Evolutionary conservation across 2,797 vertebrate genomes (phyloP).

Genomic region (Graptemys geographica): DNA sequence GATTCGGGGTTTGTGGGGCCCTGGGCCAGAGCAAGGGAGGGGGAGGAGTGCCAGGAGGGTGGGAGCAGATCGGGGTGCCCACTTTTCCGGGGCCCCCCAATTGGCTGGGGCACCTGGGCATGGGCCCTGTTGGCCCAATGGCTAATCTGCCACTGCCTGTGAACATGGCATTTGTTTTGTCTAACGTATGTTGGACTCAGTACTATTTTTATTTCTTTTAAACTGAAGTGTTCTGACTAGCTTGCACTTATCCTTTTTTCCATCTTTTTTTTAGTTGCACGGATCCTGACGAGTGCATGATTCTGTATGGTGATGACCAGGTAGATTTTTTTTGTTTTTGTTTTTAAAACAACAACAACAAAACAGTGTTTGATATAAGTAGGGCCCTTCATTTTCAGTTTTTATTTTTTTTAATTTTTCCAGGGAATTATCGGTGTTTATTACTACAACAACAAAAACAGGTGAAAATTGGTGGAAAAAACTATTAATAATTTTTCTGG

Average conservation of each 20-base stretch:
- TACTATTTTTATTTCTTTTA: rapidly evolving
- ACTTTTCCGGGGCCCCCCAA: too few relatives aligned
- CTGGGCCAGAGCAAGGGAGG: too few relatives aligned
- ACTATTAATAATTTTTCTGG: background rate
- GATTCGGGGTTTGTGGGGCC: too few relatives aligned
- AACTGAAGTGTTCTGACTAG: background rate
- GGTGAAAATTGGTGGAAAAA: background rate
- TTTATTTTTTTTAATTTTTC: too few relatives aligned
- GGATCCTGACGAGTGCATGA: constrained; percentile 83
- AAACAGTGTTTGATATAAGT: background rate
- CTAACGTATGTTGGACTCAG: rapidly evolving
- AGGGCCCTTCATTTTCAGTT: background rate
- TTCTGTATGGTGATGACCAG: constrained; percentile 87
- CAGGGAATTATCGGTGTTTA: too few relatives aligned
- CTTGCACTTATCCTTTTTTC: background rate
- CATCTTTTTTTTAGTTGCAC: constrained; percentile 43
- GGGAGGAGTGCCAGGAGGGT: too few relatives aligned
- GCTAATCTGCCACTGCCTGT: too few relatives aligned
- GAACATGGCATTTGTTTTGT: background rate
- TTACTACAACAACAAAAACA: too few relatives aligned
- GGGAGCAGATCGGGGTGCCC: too few relatives aligned
- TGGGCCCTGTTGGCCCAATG: too few relatives aligned
- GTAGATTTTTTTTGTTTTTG: constrained; percentile 60
- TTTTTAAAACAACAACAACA: background rate
- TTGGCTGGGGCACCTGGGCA: too few relatives aligned